phyloP scores from a whole-genome alignment of 2,113 vertebrate genomes.

The Isurus oxyrinchus region DNA sequence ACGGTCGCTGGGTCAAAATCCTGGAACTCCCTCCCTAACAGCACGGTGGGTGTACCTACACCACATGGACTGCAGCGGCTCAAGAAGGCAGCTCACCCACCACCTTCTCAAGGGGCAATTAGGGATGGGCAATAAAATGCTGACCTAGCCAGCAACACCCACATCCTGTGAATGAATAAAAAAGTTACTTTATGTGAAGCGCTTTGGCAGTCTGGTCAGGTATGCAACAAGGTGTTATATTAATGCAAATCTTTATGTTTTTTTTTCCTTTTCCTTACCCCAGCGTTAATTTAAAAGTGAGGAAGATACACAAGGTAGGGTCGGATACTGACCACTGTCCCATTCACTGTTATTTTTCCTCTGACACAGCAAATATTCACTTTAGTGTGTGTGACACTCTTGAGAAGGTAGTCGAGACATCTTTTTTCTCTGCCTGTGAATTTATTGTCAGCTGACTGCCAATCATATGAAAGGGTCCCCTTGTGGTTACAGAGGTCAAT shows the following conservation, averaged over 20 bases:
- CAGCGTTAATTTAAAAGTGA: not conserved
- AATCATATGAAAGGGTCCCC: not conserved
- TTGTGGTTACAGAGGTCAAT: not conserved
- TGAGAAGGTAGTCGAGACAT: not conserved
- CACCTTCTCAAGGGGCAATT: too few species aligned
- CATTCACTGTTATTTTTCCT: not conserved
- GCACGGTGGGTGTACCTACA: too few species aligned
- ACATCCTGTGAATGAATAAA: too few species aligned
- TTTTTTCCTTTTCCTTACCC: not conserved
- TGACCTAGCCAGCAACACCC: too few species aligned
- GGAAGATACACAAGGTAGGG: not conserved
- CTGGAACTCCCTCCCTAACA: too few species aligned
- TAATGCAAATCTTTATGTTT: not conserved
- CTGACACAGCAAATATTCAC: not conserved
- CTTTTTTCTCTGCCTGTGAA: not conserved
- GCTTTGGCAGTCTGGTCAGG: too few species aligned
- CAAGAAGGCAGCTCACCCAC: too few species aligned
- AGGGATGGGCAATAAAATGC: too few species aligned
- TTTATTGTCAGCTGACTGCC: not conserved
- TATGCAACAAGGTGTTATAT: too few species aligned
- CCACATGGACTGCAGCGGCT: too few species aligned
- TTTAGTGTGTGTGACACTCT: not conserved
- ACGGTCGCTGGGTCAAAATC: too few species aligned
- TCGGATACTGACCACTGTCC: not conserved
- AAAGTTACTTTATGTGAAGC: too few species aligned